Evolutionary conservation across 1,140 invertebrate species (phyloP).

Genomic region (Drosophila trapezifrons): DNA sequence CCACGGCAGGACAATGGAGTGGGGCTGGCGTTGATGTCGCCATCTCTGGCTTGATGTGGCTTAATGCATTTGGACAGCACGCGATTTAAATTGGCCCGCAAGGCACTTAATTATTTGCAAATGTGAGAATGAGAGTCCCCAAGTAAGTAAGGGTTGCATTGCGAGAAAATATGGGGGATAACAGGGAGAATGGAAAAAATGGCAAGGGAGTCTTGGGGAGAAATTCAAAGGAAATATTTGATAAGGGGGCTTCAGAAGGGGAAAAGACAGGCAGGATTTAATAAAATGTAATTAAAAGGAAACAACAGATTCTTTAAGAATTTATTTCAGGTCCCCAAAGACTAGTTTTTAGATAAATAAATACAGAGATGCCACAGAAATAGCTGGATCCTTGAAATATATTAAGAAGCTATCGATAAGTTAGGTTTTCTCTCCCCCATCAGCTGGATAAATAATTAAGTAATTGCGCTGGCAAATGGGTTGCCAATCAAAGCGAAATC

Average conservation of each 20-base stretch:
- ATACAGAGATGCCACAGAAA: no score
- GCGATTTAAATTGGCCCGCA: conserved; percentile 58
- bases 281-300: no score
- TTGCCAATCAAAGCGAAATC: conserved; percentile 53
- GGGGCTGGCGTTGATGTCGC: conserved; percentile 31
- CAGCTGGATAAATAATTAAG: conserved; percentile 58
- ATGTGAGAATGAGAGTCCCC: conserved; percentile 52
- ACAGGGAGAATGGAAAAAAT: background rate
- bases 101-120: conserved; percentile 79
- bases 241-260: background rate
- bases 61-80: conserved; percentile 75
- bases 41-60: conserved; percentile 60
- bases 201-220: background rate
- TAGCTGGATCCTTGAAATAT: no score
- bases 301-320: no score
- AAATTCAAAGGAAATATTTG: conserved; percentile 29
- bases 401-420: no score
- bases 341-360: no score
- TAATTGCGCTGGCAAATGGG: conserved; percentile 62
- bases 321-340: no score
- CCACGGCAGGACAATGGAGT: background rate
- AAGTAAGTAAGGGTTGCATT: conserved; percentile 11
- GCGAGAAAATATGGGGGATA: conserved; percentile 11
- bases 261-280: background rate
- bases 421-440: no score